phyloP scores from a whole-genome alignment of 2,888 invertebrate species.

The Lissocephala sabroskyi region DNA sequence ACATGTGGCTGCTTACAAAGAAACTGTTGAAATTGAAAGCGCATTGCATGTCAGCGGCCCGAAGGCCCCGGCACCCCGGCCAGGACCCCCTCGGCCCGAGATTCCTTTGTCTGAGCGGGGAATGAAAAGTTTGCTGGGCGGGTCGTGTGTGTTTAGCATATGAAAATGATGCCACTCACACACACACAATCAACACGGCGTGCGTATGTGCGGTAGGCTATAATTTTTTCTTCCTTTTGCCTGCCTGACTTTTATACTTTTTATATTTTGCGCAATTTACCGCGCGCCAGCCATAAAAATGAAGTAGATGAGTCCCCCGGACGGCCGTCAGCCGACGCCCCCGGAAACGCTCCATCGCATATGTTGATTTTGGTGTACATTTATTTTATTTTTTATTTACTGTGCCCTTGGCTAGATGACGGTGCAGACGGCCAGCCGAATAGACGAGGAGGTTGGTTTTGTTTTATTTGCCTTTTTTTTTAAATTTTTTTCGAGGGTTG shows the following conservation, averaged over 20 bases:
- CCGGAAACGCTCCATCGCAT: too few species aligned
- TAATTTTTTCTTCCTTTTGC: constrained; percentile 22
- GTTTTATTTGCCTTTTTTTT: too few species aligned
- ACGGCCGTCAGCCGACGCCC: neutral
- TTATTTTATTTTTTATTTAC: too few species aligned
- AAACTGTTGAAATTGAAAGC: constrained; percentile 51
- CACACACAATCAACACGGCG: constrained; percentile 36
- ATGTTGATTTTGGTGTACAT: too few species aligned
- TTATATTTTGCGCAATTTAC: constrained; percentile 47
- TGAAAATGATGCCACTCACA: constrained; percentile 46
- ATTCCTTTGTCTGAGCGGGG: constrained; percentile 15
- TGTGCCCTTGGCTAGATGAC: too few species aligned
- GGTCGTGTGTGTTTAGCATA: constrained; percentile 18
- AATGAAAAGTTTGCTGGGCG: constrained; percentile 34
- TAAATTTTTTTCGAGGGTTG: too few species aligned
- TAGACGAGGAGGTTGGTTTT: too few species aligned
- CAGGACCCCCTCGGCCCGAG: too few species aligned
- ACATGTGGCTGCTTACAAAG: neutral
- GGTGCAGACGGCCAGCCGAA: too few species aligned
- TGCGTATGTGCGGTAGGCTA: neutral
- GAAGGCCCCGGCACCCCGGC: constrained; percentile 4
- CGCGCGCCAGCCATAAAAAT: constrained; percentile 37
- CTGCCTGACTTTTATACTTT: constrained; percentile 36
- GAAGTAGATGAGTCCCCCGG: constrained; percentile 46
- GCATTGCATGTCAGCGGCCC: constrained; percentile 59